phyloP scores from a whole-genome alignment of 2,797 vertebrate genomes.

The Crypturellus tataupa region DNA sequence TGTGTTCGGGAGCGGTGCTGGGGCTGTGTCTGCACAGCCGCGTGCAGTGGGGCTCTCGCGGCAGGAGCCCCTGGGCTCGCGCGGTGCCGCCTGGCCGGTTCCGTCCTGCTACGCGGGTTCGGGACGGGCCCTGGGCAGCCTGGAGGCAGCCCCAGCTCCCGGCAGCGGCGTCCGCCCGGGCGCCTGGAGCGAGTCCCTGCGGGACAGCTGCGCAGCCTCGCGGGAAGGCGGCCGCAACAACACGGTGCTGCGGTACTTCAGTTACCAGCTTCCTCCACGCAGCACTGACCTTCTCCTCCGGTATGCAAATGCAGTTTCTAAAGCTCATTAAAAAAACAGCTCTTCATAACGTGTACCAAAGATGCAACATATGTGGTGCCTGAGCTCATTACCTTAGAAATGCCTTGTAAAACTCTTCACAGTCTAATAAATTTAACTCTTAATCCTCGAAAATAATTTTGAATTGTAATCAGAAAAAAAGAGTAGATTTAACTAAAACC shows the following conservation, averaged over 20 bases:
- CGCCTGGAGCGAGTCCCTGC: neutral
- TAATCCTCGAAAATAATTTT: slow-evolving; percentile 16
- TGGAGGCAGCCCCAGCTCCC: neutral
- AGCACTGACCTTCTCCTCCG: slow-evolving; percentile 67
- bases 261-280: slow-evolving; percentile 60
- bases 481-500: neutral
- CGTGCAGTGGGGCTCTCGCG: neutral
- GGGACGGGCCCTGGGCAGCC: neutral
- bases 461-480: neutral
- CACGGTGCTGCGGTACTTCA: slow-evolving; percentile 66
- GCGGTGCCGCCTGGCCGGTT: neutral
- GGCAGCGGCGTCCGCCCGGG: neutral
- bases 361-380: slow-evolving; percentile 56
- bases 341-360: slow-evolving; percentile 57
- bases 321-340: slow-evolving; percentile 70
- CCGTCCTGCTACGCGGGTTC: neutral
- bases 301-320: slow-evolving; percentile 70
- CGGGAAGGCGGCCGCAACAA: slow-evolving; percentile 37
- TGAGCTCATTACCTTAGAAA: slow-evolving; percentile 60
- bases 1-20: neutral
- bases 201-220: neutral
- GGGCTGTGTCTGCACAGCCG: neutral
- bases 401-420: slow-evolving; percentile 46
- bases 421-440: slow-evolving; percentile 55
- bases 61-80: too few species aligned